These are phyloP conservation scores for Cosmorhoe ocellata DNA, from an alignment of 2,888 invertebrate genomes.

Conservation along the genomic window DNA sequence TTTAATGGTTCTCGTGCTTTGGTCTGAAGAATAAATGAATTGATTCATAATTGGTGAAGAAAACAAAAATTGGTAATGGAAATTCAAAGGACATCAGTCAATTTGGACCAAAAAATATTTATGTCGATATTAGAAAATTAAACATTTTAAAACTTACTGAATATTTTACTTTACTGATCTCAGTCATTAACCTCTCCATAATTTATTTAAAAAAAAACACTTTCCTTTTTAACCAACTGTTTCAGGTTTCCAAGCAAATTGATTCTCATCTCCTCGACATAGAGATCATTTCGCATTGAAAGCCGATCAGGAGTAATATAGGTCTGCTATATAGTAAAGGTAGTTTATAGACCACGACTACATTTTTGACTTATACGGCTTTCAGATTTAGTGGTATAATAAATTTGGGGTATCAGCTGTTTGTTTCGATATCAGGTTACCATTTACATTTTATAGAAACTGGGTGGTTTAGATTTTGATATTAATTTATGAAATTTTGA, in stretches of 20 bases:
- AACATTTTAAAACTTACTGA: too few relatives aligned
- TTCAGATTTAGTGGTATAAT: slow-evolving; percentile 24
- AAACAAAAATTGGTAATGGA: too few relatives aligned
- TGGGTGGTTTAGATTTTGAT: not conserved
- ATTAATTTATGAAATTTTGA: not conserved
- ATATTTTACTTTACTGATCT: too few relatives aligned
- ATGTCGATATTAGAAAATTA: too few relatives aligned
- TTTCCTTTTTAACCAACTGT: too few relatives aligned
- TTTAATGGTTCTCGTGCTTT: not conserved
- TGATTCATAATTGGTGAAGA: too few relatives aligned
- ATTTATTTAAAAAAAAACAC: too few relatives aligned
- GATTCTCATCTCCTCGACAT: not conserved
- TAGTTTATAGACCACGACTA: slow-evolving; percentile 28
- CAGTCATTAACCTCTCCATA: too few relatives aligned
- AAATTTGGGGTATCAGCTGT: slow-evolving; percentile 20
- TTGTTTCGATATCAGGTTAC: slow-evolving; percentile 12
- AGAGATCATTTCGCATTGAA: not conserved
- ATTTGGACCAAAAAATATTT: too few relatives aligned
- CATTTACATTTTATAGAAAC: not conserved
- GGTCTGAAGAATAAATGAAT: not conserved
- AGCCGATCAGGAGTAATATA: not conserved
- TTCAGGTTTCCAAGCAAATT: too few relatives aligned
- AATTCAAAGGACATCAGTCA: too few relatives aligned
- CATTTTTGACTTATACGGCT: slow-evolving; percentile 31
- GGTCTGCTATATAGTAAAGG: slow-evolving; percentile 1